These are phyloP conservation scores for Montipora cactus DNA, from an alignment of 64 coral and sea anemone genomes.

Conservation along the genomic window DNA sequence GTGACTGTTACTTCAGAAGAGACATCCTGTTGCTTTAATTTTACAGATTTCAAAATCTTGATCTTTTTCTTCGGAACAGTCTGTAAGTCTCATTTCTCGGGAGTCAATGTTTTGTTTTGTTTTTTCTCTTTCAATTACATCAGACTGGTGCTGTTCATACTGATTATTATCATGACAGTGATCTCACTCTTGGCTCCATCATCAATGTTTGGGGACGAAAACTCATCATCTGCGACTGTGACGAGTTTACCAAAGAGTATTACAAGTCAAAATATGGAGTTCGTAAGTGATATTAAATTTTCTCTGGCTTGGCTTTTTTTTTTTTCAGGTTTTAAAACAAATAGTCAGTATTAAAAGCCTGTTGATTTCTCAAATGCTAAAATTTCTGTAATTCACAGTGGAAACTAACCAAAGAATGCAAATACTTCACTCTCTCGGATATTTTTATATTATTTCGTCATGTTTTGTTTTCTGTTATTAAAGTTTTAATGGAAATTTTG, in stretches of 20 bases:
- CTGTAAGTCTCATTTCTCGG: neutral
- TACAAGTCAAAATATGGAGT: conserved; percentile 97
- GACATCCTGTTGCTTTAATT: no score
- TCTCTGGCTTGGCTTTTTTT: neutral
- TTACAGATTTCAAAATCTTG: no score
- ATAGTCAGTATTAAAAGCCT: no score
- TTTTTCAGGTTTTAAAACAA: neutral
- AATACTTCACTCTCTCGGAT: no score
- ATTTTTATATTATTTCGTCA: no score
- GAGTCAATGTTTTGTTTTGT: neutral
- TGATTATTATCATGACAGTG: conserved; percentile 93
- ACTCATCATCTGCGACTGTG: conserved; percentile 93
- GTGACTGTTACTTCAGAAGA: no score
- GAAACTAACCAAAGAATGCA: no score
- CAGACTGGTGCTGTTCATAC: conserved; percentile 96
- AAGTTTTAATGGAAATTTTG: no score
- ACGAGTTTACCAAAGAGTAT: conserved; percentile 96
- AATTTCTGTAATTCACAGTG: no score
- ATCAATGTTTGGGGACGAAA: conserved; percentile 95
- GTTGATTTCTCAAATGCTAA: no score
- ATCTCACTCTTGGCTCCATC: conserved; percentile 88
- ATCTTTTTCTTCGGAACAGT: no score
- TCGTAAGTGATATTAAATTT: conserved; percentile 49
- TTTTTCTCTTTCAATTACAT: neutral
- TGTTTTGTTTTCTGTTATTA: no score